These are phyloP conservation scores for Phoenicopterus ruber DNA, from an alignment of 2,113 vertebrate genomes.

Conservation along the genomic window DNA sequence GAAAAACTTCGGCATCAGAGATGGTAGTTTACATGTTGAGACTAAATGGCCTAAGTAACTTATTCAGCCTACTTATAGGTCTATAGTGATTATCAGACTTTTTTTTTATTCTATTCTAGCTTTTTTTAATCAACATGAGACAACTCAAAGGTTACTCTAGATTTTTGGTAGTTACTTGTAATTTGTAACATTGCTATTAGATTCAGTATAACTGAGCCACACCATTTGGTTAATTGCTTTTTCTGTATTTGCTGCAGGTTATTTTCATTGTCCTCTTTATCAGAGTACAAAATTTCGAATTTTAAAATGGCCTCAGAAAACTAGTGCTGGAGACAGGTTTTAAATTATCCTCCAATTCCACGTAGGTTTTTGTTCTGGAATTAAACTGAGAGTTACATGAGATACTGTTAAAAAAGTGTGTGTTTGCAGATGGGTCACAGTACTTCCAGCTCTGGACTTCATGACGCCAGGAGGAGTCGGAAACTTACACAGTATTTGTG, in stretches of 20 bases:
- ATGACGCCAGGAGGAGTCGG: background rate
- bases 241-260: background rate
- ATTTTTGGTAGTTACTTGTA: background rate
- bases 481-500: constrained; percentile 17
- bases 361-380: background rate
- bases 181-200: background rate
- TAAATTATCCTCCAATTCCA: background rate
- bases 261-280: background rate
- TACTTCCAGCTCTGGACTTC: constrained; percentile 13
- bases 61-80: background rate
- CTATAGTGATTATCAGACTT: background rate
- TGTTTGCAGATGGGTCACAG: background rate
- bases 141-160: background rate
- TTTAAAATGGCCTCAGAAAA: background rate
- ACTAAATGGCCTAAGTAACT: background rate
- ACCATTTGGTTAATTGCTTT: background rate
- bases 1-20: background rate
- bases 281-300: background rate
- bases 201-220: background rate
- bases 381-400: background rate
- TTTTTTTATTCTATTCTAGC: background rate
- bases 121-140: background rate
- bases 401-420: background rate
- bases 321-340: background rate
- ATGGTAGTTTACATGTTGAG: background rate